Conservation (phyloP, 2,797 vertebrate genomes). For the Mus spretus region DNA sequence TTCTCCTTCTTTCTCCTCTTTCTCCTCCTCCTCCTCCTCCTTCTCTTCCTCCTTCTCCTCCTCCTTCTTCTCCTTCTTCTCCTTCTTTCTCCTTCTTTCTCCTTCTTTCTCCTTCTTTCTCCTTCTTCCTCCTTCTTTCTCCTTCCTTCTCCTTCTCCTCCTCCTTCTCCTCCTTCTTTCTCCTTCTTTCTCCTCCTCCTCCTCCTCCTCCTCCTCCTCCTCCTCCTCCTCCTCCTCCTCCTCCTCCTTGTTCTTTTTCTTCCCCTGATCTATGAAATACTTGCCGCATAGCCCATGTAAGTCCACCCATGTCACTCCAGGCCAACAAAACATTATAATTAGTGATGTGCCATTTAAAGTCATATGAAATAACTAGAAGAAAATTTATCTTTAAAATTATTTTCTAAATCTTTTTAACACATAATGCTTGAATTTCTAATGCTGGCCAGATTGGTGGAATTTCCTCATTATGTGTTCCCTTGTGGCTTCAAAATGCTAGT, state of each 20-base stretch:
- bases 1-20: too few relatives aligned
- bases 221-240: too few relatives aligned
- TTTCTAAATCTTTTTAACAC: background rate
- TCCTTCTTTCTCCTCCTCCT: too few relatives aligned
- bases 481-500: background rate
- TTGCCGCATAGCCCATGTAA: background rate
- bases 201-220: too few relatives aligned
- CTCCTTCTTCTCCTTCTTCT: too few relatives aligned
- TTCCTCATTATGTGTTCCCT: background rate
- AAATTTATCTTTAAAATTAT: constrained; percentile 12
- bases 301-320: background rate
- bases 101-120: too few relatives aligned
- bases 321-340: background rate
- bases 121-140: too few relatives aligned
- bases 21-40: too few relatives aligned
- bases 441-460: background rate
- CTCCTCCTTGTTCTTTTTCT: background rate
- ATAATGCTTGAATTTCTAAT: constrained; percentile 35
- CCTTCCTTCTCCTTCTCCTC: too few relatives aligned
- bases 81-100: too few relatives aligned
- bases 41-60: too few relatives aligned
- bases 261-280: rapidly evolving
- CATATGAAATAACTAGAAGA: background rate
- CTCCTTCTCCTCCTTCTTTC: too few relatives aligned
- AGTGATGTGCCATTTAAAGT: background rate